Conservation (phyloP, 1,140 invertebrate species). For the Phortica variegata region DNA sequence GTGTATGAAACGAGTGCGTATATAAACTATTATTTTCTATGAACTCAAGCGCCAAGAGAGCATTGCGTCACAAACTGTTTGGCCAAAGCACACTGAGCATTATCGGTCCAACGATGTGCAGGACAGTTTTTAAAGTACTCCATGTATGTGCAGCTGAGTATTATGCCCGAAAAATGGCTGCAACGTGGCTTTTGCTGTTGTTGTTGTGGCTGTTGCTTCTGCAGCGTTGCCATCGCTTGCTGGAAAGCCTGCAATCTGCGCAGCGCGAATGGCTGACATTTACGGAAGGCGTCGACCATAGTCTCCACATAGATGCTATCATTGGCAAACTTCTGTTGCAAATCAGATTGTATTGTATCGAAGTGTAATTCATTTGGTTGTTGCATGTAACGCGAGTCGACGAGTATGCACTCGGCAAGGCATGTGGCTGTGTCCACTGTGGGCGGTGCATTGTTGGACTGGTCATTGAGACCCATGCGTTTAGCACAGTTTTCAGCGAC, state of each 20-base stretch:
- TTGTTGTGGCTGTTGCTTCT: neutral
- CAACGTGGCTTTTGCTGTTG: slow-evolving; percentile 27
- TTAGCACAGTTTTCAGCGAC: slow-evolving; percentile 32
- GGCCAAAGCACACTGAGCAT: slow-evolving; percentile 36
- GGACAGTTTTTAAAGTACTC: slow-evolving; percentile 54
- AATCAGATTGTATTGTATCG: slow-evolving; percentile 24
- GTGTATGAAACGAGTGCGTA: no score
- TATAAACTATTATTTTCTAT: neutral
- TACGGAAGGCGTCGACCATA: slow-evolving; percentile 30
- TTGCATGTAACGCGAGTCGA: slow-evolving; percentile 30
- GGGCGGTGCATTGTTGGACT: slow-evolving; percentile 20
- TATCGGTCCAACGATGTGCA: slow-evolving; percentile 39
- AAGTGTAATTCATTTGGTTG: slow-evolving; percentile 27
- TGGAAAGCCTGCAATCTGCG: slow-evolving; percentile 28
- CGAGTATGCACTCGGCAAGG: slow-evolving; percentile 43
- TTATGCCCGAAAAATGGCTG: slow-evolving; percentile 42
- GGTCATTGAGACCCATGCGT: slow-evolving; percentile 18
- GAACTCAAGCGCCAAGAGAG: slow-evolving; percentile 28
- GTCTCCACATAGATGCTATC: slow-evolving; percentile 38
- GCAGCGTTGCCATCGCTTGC: slow-evolving; percentile 8
- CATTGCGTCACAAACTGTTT: slow-evolving; percentile 46
- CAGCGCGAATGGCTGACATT: slow-evolving; percentile 35
- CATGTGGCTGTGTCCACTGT: slow-evolving; percentile 43
- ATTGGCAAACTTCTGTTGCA: slow-evolving; percentile 36
- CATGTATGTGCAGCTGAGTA: slow-evolving; percentile 49